These are phyloP conservation scores for Vidua chalybeata DNA, from an alignment of 2,113 vertebrate species.

Conservation along the genomic window DNA sequence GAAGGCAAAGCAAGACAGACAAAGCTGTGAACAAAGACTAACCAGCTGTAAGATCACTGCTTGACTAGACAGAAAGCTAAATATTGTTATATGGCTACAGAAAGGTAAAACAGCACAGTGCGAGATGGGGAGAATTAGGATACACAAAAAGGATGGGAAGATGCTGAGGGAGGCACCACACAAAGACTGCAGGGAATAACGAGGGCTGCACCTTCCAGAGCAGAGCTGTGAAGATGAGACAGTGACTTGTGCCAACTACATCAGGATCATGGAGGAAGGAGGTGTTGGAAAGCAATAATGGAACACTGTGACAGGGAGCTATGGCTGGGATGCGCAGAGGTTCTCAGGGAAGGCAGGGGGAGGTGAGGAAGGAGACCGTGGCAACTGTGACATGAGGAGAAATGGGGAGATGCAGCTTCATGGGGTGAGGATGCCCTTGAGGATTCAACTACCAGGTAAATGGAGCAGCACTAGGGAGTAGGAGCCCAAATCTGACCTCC, in stretches of 20 bases:
- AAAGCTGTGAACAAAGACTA: not conserved
- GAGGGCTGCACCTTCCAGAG: not conserved
- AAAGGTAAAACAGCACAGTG: not conserved
- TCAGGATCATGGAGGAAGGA: not conserved
- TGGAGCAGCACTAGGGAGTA: not conserved
- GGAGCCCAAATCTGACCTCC: not conserved
- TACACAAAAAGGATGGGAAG: not conserved
- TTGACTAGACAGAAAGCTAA: not conserved
- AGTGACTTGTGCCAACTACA: not conserved
- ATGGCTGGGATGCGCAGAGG: not conserved
- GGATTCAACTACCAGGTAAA: not conserved
- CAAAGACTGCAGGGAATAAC: fast-evolving
- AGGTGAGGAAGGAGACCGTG: not conserved
- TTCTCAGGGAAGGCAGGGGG: not conserved
- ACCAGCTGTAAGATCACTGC: not conserved
- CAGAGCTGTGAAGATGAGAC: not conserved
- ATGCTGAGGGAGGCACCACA: not conserved
- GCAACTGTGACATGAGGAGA: not conserved
- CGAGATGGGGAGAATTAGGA: not conserved
- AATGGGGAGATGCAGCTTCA: not conserved
- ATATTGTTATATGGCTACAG: not conserved
- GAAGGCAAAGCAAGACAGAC: not conserved
- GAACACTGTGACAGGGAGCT: not conserved
- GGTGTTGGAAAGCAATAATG: not conserved
- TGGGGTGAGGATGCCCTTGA: not conserved